Evolutionary conservation across 2,888 invertebrate species (phyloP), one percentile per base, ranked within the genome.

Genomic region (Chorisops tibialis): DNA sequence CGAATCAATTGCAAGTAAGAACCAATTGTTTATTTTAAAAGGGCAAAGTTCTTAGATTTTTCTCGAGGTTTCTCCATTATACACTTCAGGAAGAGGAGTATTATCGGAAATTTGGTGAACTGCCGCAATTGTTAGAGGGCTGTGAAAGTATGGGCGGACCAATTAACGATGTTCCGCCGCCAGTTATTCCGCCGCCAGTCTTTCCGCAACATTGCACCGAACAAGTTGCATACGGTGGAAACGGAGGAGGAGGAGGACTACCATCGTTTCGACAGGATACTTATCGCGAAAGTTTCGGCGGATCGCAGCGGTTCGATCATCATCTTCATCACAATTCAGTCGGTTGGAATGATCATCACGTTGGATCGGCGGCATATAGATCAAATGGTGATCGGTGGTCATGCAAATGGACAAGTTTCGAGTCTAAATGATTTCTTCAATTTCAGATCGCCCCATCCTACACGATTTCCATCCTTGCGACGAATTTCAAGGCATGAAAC

Each of bases 1-100:
- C 82, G 91, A 69, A 81, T 83, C 3, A 86, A 85, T 63, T 91
- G 90, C 76, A 80, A 79, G 79, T 80, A 70, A 73, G 75, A 73
- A 50, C n/a, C n/a, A 35, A 24, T 24, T 52, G 18, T 39, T 38
- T 48, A 30, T 24, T 18, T 58, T 47, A 12, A 30, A n/a, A n/a
- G n/a, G n/a, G n/a, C n/a, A 3, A 47, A 30, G 16, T 18, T n/a
- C 43, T 7, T 6, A 30, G 22, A 48, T 51, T 24, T 12, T 30
- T 37, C 69, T 70, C 49, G 71, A 86, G 86, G 70, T 91, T 90
- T 73, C 81, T 90, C 45, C 91, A 92, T 75, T 89, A 90, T 70
- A 82, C 86, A 1, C 81, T 87, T 16, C 88, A 88, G 69, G 90
- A 91, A 72, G 90, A 89, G 69, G 85, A 86, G 64, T 87, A 86